Percentiles rank a stretch among this genome's conserved stretches.
These are phyloP conservation scores for Geophilus truncorum DNA, from an alignment of 2,888 invertebrate species.

Conservation along the genomic window DNA sequence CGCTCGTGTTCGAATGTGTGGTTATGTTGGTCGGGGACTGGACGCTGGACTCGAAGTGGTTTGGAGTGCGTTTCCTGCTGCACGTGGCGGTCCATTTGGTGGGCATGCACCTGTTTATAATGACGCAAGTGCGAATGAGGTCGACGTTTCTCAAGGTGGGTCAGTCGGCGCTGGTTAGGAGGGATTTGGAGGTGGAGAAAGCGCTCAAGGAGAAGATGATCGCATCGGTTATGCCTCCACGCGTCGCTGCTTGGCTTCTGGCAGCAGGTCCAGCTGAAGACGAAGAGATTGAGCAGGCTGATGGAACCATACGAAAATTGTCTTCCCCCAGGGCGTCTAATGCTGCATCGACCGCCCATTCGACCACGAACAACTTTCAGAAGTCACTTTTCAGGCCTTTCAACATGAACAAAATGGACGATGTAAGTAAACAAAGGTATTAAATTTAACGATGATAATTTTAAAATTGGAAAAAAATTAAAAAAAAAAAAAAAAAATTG, in stretches of 20 bases:
- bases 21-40: conserved; percentile 49
- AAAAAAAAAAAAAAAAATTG: too few relatives aligned
- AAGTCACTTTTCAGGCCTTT: conserved; percentile 86
- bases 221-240: conserved; percentile 94
- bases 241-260: conserved; percentile 78
- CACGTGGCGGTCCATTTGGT: conserved; percentile 87
- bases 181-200: conserved; percentile 88
- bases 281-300: conserved; percentile 34
- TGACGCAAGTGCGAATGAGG: conserved; percentile 80
- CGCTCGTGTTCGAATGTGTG: conserved; percentile 76
- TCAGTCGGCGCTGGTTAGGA: conserved; percentile 80
- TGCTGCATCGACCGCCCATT: not conserved
- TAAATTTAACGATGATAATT: too few relatives aligned
- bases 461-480: too few relatives aligned
- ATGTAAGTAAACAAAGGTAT: conserved; percentile 57
- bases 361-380: conserved; percentile 54
- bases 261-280: conserved; percentile 57
- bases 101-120: conserved; percentile 85
- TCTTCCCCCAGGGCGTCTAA: conserved; percentile 36
- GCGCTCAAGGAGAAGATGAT: conserved; percentile 96
- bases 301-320: conserved; percentile 34
- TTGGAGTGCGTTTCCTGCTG: conserved; percentile 63
- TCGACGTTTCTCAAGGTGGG: conserved; percentile 96
- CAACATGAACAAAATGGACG: conserved; percentile 94
- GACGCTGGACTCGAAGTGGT: conserved; percentile 31